These are phyloP conservation scores for Lichenostomus cassidix DNA, from an alignment of 2,113 vertebrate genomes.

Conservation along the genomic window DNA sequence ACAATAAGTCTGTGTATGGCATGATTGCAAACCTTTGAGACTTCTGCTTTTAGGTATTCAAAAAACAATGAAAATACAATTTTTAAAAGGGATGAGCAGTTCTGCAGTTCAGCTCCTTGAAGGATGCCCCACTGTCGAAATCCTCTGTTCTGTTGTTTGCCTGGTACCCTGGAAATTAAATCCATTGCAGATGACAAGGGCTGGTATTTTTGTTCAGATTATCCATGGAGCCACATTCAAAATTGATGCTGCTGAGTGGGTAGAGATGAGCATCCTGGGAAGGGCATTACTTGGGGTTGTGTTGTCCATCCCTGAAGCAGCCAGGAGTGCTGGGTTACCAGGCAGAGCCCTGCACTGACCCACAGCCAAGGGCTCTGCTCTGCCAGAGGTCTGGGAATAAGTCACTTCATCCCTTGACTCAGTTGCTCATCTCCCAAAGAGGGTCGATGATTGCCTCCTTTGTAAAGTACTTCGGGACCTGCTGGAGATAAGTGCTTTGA, in stretches of 20 bases:
- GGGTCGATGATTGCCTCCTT: not conserved
- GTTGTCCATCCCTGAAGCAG: not conserved
- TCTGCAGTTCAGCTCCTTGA: not conserved
- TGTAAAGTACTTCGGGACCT: constrained; percentile 5
- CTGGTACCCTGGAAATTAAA: not conserved
- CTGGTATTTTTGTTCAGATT: not conserved
- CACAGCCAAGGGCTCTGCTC: not conserved
- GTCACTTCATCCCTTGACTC: not conserved
- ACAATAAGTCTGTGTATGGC: not conserved
- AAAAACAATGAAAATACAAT: not conserved
- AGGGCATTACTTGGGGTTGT: accelerated
- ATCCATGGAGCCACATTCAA: not conserved
- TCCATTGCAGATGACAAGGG: not conserved
- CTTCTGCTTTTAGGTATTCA: not conserved
- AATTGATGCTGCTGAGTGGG: not conserved
- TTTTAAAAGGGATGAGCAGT: not conserved
- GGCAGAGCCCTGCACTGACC: not conserved
- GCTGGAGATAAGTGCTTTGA: not conserved
- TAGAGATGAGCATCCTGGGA: not conserved
- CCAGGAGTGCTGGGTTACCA: not conserved
- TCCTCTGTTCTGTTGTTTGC: not conserved
- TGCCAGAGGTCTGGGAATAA: not conserved
- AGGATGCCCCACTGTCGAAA: accelerated
- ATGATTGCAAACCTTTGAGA: not conserved
- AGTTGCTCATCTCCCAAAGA: not conserved